These are phyloP conservation scores for Fregata magnificens DNA, from an alignment of 2,113 vertebrate genomes.

Conservation along the genomic window DNA sequence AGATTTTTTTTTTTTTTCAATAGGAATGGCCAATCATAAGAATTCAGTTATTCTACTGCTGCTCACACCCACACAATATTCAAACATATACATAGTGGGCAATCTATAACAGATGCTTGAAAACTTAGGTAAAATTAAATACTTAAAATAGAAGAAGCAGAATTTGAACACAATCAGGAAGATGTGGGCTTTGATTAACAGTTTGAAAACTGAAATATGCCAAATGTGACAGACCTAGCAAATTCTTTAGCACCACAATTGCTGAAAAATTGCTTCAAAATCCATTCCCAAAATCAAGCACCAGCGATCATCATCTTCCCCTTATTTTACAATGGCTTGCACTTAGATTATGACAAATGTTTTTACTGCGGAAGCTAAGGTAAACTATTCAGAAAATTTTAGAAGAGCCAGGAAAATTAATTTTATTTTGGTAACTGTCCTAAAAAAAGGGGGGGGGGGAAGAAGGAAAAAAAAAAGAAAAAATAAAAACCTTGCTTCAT, in stretches of 20 bases:
- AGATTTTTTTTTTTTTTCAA: not conserved
- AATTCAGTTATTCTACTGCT: not conserved
- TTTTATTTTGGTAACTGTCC: not conserved
- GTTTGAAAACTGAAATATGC: not conserved
- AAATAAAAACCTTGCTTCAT: not conserved
- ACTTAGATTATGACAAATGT: not conserved
- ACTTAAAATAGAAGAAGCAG: not conserved
- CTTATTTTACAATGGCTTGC: not conserved
- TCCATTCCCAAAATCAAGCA: not conserved
- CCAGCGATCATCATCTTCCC: not conserved
- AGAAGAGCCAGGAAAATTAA: not conserved
- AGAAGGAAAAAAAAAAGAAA: not conserved
- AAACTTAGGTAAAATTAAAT: slow-evolving; percentile 41
- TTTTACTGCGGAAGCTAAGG: not conserved
- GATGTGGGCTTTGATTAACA: not conserved
- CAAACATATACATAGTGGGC: not conserved
- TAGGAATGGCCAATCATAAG: not conserved
- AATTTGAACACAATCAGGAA: not conserved
- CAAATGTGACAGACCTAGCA: slow-evolving; percentile 7
- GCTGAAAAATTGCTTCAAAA: not conserved
- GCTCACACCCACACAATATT: not conserved
- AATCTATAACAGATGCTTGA: slow-evolving; percentile 17
- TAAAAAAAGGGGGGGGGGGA: not conserved
- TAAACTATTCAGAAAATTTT: not conserved
- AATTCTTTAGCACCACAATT: not conserved